phyloP scores from a whole-genome alignment of 2,113 vertebrate species.

The Bungarus multicinctus region DNA sequence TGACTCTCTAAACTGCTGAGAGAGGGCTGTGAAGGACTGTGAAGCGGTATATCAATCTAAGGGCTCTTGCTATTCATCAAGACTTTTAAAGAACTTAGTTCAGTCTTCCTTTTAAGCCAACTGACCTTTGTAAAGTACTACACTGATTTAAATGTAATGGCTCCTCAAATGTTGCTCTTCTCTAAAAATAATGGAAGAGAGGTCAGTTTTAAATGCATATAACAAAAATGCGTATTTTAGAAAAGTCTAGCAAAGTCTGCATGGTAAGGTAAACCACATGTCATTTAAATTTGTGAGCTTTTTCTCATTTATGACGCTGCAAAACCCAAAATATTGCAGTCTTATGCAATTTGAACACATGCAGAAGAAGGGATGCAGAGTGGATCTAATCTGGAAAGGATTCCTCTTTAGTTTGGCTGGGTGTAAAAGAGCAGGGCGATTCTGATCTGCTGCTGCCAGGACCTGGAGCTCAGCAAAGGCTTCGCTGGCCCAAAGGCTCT shows the following conservation, averaged over 20 bases:
- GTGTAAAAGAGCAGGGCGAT: neutral
- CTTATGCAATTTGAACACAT: neutral
- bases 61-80: neutral
- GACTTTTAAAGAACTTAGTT: neutral
- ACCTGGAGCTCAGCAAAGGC: neutral
- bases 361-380: neutral
- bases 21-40: too few species aligned
- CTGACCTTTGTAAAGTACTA: neutral
- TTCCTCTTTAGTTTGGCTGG: neutral
- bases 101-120: neutral
- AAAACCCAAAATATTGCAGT: neutral
- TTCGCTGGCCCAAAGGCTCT: rapidly evolving
- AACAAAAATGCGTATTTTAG: neutral
- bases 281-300: neutral
- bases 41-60: too few species aligned
- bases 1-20: too few species aligned
- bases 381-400: neutral
- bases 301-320: neutral
- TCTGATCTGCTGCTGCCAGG: neutral
- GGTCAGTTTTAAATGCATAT: neutral
- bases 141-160: neutral
- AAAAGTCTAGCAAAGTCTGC: neutral
- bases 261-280: neutral
- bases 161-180: neutral
- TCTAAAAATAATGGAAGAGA: neutral